Conservation (phyloP, 2,888 invertebrate genomes). For the Orthosia incerta region DNA sequence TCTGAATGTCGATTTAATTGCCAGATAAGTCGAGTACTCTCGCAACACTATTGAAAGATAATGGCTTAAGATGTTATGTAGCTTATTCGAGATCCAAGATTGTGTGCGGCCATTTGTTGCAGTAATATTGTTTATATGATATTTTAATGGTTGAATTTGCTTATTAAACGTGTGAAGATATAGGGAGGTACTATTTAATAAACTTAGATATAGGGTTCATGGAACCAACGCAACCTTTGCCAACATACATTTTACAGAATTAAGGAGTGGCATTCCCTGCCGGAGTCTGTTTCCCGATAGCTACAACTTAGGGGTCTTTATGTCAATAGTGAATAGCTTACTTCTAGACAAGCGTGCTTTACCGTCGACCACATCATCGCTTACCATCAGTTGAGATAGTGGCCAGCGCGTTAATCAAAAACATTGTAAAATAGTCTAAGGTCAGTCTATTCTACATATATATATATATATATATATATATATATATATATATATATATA, state of each 20-base stretch:
- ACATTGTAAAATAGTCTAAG: too few species aligned
- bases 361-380: too few species aligned
- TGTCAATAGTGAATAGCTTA: too few species aligned
- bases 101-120: conserved; percentile 68
- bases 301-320: too few species aligned
- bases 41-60: conserved; percentile 88
- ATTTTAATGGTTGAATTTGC: conserved; percentile 50
- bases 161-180: conserved; percentile 12
- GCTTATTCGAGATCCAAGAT: conserved; percentile 83
- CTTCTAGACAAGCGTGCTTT: too few species aligned
- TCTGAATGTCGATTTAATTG: conserved; percentile 91
- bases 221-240: background rate
- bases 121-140: conserved; percentile 64
- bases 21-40: conserved; percentile 87
- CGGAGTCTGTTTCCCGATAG: too few species aligned
- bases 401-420: too few species aligned
- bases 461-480: too few species aligned
- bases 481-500: too few species aligned
- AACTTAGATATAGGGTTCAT: background rate
- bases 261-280: too few species aligned
- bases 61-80: conserved; percentile 87
- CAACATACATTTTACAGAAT: background rate
- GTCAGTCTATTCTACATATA: too few species aligned
- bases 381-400: too few species aligned
- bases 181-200: background rate